Evolutionary conservation across 2,797 vertebrate species (phyloP).

Genomic region (Pseudochirops cupreus): DNA sequence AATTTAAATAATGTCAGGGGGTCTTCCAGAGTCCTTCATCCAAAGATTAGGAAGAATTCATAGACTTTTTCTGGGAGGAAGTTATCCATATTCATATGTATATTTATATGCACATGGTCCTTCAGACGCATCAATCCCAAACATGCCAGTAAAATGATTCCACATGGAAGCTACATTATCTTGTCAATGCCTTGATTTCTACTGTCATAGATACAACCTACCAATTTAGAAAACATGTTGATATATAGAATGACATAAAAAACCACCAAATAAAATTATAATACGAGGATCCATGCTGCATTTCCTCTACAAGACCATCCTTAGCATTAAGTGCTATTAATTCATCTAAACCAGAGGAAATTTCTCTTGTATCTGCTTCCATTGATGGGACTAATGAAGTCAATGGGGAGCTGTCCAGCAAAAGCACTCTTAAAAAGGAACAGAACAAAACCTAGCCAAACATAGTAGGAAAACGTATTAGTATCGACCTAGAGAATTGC

Average conservation of each 20-base stretch:
- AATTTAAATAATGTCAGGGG: neutral
- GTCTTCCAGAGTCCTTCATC: neutral
- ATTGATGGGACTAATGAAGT: neutral
- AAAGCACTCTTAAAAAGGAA: conserved; percentile 41
- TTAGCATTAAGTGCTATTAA: neutral
- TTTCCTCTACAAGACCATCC: neutral
- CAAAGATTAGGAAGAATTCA: neutral
- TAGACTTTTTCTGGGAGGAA: neutral
- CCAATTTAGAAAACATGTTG: conserved; percentile 4
- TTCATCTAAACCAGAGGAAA: conserved; percentile 22
- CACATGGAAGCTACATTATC: neutral
- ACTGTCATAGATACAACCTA: neutral
- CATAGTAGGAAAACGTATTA: neutral
- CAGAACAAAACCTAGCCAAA: neutral
- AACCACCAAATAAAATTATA: conserved; percentile 10
- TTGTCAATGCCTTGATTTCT: neutral
- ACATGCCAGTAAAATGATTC: neutral
- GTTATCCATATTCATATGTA: neutral
- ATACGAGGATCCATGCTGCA: neutral
- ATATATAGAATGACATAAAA: conserved; percentile 20
- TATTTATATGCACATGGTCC: neutral
- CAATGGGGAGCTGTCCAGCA: conserved; percentile 7
- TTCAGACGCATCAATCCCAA: neutral
- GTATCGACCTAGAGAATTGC: conserved; percentile 42
- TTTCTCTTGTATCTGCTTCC: conserved; percentile 23